These are phyloP conservation scores for Nannobrachium achirus DNA, from an alignment of 2,113 vertebrate genomes.

Conservation along the genomic window DNA sequence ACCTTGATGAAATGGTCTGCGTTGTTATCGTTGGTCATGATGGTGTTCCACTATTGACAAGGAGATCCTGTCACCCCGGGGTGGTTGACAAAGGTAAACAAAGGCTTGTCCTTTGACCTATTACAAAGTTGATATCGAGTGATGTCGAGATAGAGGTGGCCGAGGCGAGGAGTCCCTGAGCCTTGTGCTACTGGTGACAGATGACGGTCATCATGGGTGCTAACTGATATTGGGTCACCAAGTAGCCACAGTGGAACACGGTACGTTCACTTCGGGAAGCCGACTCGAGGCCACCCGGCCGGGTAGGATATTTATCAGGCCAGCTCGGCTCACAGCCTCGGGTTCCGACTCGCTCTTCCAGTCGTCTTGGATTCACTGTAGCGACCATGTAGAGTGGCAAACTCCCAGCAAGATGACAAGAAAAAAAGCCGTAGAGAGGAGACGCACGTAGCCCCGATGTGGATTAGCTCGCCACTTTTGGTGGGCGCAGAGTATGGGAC, in stretches of 20 bases:
- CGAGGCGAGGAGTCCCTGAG: not conserved
- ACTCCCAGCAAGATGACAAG: constrained; percentile 34
- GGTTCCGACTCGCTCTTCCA: constrained; percentile 68
- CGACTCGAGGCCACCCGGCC: constrained; percentile 46
- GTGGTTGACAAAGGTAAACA: constrained; percentile 51
- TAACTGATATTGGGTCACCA: constrained; percentile 40
- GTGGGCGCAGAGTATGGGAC: constrained; percentile 30
- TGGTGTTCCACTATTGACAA: constrained; percentile 36
- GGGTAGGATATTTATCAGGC: constrained; percentile 37
- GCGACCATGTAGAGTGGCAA: constrained; percentile 75
- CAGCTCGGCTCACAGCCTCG: constrained; percentile 62
- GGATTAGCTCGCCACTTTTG: constrained; percentile 55
- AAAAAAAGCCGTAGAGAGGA: constrained; percentile 36
- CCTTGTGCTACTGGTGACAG: constrained; percentile 36
- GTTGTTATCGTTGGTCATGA: constrained; percentile 85
- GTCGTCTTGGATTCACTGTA: constrained; percentile 54
- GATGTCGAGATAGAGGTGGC: constrained; percentile 29
- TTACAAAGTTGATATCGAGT: not conserved
- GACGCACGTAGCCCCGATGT: constrained; percentile 1
- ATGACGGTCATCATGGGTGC: constrained; percentile 63
- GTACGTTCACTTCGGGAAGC: constrained; percentile 15
- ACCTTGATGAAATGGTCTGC: constrained; percentile 89
- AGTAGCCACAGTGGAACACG: constrained; percentile 33
- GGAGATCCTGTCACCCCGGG: constrained; percentile 40
- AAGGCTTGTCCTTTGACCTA: constrained; percentile 52